Percentiles rank a stretch among this genome's conserved stretches.
Conservation (phyloP, 2,113 vertebrate genomes). For the Dolichotis patagonum region DNA sequence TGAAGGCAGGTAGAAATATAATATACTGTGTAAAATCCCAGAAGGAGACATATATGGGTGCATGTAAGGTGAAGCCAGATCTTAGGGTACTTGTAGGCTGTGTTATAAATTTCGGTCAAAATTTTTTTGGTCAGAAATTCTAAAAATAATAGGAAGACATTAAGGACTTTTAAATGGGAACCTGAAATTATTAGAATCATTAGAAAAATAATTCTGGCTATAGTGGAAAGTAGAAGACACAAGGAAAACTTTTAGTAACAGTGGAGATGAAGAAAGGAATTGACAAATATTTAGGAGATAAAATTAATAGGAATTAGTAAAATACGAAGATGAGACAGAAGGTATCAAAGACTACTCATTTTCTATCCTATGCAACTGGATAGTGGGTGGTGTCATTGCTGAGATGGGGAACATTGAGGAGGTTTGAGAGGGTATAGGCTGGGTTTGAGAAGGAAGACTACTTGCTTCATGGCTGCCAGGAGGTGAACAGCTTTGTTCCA, state of each 20-base stretch:
- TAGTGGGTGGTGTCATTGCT: not conserved
- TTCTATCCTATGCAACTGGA: slow-evolving; percentile 27
- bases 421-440: not conserved
- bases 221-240: not conserved
- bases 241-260: not conserved
- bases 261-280: slow-evolving; percentile 32
- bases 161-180: not conserved
- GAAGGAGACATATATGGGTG: not conserved
- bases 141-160: not conserved
- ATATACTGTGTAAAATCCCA: slow-evolving; percentile 38
- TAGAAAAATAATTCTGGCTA: not conserved
- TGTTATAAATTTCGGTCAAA: slow-evolving; percentile 42
- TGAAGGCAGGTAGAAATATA: not conserved
- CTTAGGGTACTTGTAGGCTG: not conserved
- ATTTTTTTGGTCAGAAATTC: not conserved
- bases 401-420: not conserved
- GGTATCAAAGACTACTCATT: not conserved
- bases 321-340: not conserved
- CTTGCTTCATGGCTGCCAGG: not conserved
- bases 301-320: slow-evolving; percentile 32
- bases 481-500: not conserved
- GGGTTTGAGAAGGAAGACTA: slow-evolving; percentile 6
- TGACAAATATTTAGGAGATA: slow-evolving; percentile 51
- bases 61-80: not conserved
- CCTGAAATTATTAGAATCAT: not conserved